Evolutionary conservation across 2,888 invertebrate genomes (phyloP).

Genomic region (Hoplodrina ambigua): DNA sequence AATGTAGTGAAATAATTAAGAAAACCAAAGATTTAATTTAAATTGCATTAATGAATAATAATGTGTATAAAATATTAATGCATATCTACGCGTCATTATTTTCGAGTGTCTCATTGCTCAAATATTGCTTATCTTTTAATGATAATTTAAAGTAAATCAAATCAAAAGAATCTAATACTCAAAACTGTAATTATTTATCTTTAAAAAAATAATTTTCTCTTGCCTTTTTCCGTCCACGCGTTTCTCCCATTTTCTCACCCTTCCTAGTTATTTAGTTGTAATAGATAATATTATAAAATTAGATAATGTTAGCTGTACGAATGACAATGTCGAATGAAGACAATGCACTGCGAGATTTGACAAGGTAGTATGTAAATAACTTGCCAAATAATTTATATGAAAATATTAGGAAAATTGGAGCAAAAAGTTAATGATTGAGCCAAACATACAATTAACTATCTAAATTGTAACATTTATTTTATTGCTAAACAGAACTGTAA

Average conservation of each 20-base stretch:
- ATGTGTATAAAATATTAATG: slow-evolving; percentile 8
- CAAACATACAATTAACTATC: not conserved
- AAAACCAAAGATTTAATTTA: slow-evolving; percentile 41
- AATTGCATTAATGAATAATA: slow-evolving; percentile 1
- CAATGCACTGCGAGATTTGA: slow-evolving; percentile 87
- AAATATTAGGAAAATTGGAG: slow-evolving; percentile 21
- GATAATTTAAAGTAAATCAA: not conserved
- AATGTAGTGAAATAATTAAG: slow-evolving; percentile 60
- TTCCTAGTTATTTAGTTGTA: slow-evolving; percentile 53
- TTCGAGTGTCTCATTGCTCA: slow-evolving; percentile 16
- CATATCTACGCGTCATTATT: slow-evolving; percentile 9
- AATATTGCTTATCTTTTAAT: slow-evolving; percentile 16
- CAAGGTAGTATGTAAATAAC: slow-evolving; percentile 80
- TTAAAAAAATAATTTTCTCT: slow-evolving; percentile 24
- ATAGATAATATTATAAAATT: slow-evolving; percentile 42
- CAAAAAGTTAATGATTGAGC: slow-evolving; percentile 32
- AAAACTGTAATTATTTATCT: slow-evolving; percentile 7
- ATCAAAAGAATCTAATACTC: not conserved
- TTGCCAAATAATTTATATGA: slow-evolving; percentile 72
- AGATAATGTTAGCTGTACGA: slow-evolving; percentile 49
- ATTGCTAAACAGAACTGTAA: too few species aligned
- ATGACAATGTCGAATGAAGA: slow-evolving; percentile 64
- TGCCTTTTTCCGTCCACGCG: slow-evolving; percentile 62
- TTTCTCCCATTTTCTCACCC: slow-evolving; percentile 39
- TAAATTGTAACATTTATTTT: not conserved